Evolutionary conservation across 2,888 invertebrate genomes (phyloP), one percentile per base, ranked within the genome.

Genomic region (Ecliptopera silaceata): DNA sequence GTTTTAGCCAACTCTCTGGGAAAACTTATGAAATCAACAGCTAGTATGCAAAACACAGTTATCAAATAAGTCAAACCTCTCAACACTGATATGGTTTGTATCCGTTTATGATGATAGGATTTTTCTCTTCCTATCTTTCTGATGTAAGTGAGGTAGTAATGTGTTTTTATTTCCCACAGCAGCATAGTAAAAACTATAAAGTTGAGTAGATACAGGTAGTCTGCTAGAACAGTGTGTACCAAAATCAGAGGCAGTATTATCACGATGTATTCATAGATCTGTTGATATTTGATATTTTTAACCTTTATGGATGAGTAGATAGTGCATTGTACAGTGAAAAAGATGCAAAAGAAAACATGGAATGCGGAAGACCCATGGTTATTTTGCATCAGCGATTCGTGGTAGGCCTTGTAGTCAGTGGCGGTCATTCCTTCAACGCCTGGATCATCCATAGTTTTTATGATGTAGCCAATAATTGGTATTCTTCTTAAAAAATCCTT

Each of bases 11-110:
- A 96, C 68, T 94, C 88, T 43, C 95, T 87, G 0, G 99, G 98
- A 79, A 98, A 99, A 47, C 95, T 90, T 43, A 88, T 88, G 78
- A 99, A 99, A 84, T 99, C 99, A 0, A 99, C 98, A 0, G 97
- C 99, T 56, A 99, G 87, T 66, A 99, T 99, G 63, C 95, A 95
- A 51, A 97, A 91, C 0, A 93, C 93, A 3, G 97, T 96, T 43
- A 95, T 92, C 8, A 97, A 79, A 74, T 95, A 95, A 0, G 95
- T 94, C 2, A 94, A 86, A 0, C 95, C 94, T 65, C 97, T 92
- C 48, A 94, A 86, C 70, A 94, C 92, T 5, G 96, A 95, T 58
- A 97, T 86, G 45, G 93, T 76, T 39, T 75, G 70, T 48, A 86
- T 66, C 68, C 69, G 80, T 15, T 73, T 66, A 66, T 70, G 44